Evolutionary conservation across 1,140 invertebrate species (phyloP).

Genomic region (Bradysia coprophila): DNA sequence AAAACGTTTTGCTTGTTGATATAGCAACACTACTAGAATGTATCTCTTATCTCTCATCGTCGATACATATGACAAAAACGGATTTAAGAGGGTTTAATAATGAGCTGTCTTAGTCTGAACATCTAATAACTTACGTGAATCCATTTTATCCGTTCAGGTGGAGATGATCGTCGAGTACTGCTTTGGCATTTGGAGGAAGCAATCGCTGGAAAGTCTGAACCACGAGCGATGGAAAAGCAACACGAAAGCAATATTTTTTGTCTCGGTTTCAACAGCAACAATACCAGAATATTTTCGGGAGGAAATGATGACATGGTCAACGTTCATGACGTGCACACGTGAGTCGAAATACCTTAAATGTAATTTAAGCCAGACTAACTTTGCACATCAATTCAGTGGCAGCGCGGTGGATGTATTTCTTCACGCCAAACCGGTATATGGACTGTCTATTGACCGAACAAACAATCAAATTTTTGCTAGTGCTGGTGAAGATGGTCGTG

Average conservation of each 20-base stretch:
- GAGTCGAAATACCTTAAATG: slow-evolving; percentile 18
- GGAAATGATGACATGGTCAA: slow-evolving; percentile 90
- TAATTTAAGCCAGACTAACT: neutral
- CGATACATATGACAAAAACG: no score
- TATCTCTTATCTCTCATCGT: no score
- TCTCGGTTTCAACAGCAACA: slow-evolving; percentile 62
- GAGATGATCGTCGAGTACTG: slow-evolving; percentile 79
- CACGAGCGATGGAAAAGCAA: slow-evolving; percentile 54
- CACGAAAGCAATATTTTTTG: slow-evolving; percentile 91
- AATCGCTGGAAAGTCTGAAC: slow-evolving; percentile 38
- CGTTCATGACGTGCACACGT: slow-evolving; percentile 67
- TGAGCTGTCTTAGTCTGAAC: no score
- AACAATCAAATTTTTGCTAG: slow-evolving; percentile 70
- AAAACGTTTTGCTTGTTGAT: no score
- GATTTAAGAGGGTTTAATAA: no score
- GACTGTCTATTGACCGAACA: slow-evolving; percentile 66
- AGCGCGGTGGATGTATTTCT: slow-evolving; percentile 55
- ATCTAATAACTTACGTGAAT: no score
- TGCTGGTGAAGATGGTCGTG: slow-evolving; percentile 76
- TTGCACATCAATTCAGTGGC: slow-evolving; percentile 25
- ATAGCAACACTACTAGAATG: no score
- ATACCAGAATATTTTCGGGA: slow-evolving; percentile 72
- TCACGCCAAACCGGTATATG: slow-evolving; percentile 78
- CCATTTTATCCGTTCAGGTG: no score
- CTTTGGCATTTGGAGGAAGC: slow-evolving; percentile 74